These are phyloP conservation scores for Spicauda simplicius DNA, from an alignment of 2,888 invertebrate genomes.

Conservation along the genomic window DNA sequence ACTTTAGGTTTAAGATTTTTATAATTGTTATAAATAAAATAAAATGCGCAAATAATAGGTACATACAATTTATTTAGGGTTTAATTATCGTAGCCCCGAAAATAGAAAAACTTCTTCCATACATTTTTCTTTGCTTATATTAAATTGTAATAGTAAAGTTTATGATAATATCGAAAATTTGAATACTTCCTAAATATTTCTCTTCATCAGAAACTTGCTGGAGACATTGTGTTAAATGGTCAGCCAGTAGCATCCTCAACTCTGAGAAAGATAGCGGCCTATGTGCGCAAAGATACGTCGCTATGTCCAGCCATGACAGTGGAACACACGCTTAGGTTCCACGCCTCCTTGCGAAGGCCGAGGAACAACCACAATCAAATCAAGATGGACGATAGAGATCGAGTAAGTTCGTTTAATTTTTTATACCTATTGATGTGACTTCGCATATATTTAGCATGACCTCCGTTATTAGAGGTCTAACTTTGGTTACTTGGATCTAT, in stretches of 20 bases:
- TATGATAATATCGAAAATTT: too few relatives aligned
- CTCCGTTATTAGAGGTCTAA: too few relatives aligned
- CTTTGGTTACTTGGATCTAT: too few relatives aligned
- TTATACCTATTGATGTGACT: neutral
- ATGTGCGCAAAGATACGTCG: constrained; percentile 90
- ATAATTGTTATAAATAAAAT: too few relatives aligned
- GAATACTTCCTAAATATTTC: neutral
- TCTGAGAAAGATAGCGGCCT: constrained; percentile 89
- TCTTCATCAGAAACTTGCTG: constrained; percentile 83
- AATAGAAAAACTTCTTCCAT: too few relatives aligned
- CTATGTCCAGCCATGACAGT: constrained; percentile 95
- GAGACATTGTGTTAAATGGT: constrained; percentile 95
- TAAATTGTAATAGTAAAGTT: too few relatives aligned
- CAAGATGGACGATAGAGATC: constrained; percentile 90
- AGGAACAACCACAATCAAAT: constrained; percentile 84
- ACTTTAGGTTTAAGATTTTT: too few relatives aligned
- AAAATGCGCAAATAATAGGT: too few relatives aligned
- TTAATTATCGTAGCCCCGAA: too few relatives aligned
- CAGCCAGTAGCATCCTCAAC: constrained; percentile 90
- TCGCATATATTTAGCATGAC: too few relatives aligned
- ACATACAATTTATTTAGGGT: too few relatives aligned
- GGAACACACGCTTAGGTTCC: constrained; percentile 94
- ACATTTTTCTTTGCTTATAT: too few relatives aligned
- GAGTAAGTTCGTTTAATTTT: constrained; percentile 76
- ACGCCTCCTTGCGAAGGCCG: constrained; percentile 89